These are phyloP conservation scores for Phrynocephalus versicolor DNA, from an alignment of 2,113 vertebrate genomes.

Conservation along the genomic window DNA sequence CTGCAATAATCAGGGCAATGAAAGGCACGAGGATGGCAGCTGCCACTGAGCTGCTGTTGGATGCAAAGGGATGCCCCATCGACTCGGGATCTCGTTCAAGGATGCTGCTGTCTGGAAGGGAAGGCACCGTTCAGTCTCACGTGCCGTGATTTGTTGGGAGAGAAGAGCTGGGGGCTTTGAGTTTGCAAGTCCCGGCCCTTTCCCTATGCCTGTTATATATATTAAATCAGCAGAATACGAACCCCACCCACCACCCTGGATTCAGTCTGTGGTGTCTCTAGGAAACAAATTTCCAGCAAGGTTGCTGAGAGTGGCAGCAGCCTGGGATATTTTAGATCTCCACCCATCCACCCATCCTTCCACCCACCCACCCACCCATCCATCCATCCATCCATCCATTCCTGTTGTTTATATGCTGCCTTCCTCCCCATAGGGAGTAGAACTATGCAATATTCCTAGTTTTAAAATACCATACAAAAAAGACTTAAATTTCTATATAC, in stretches of 20 bases:
- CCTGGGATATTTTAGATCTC: too few species aligned
- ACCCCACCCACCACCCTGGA: background rate
- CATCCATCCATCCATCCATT: too few species aligned
- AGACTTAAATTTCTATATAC: too few species aligned
- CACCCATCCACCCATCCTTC: too few species aligned
- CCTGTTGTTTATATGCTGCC: too few species aligned
- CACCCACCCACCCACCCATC: too few species aligned
- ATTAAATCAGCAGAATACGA: background rate
- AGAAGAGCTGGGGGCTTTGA: rapidly evolving
- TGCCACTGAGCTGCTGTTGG: conserved; percentile 98
- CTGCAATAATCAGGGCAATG: conserved; percentile 98
- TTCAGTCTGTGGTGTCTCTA: background rate
- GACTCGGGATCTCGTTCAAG: conserved; percentile 83
- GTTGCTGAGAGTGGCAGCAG: background rate
- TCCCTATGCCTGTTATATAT: background rate
- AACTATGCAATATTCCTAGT: too few species aligned
- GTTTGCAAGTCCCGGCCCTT: background rate
- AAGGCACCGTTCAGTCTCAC: background rate
- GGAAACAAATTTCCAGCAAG: background rate
- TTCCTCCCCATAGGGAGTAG: too few species aligned
- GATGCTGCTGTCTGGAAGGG: conserved; percentile 76
- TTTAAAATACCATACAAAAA: too few species aligned
- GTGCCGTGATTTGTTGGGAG: rapidly evolving
- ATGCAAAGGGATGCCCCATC: conserved; percentile 90
- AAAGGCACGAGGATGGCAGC: conserved; percentile 99